phyloP scores from a whole-genome alignment of 2,113 vertebrate species.

The Rhizomys pruinosus region DNA sequence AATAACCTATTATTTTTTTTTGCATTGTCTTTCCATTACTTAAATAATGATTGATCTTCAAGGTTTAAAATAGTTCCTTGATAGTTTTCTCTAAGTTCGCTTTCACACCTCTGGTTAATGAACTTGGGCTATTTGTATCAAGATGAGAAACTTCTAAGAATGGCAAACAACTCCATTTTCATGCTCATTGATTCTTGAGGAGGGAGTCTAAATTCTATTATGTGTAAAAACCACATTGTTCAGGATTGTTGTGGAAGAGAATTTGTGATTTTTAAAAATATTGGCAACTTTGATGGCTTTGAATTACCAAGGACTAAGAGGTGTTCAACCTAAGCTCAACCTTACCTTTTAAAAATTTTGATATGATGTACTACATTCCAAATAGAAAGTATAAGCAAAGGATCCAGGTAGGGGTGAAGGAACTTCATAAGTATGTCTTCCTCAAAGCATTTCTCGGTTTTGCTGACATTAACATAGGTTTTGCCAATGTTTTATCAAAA shows the following conservation, averaged over 20 bases:
- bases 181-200: neutral
- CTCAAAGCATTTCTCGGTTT: conserved; percentile 17
- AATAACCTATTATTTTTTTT: neutral
- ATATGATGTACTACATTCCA: neutral
- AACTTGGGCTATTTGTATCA: neutral
- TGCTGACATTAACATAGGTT: conserved; percentile 37
- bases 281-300: neutral
- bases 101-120: neutral
- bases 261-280: neutral
- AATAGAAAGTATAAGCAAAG: neutral
- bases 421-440: neutral
- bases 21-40: neutral
- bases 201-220: conserved; percentile 11
- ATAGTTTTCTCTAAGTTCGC: neutral
- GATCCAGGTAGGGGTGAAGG: no score
- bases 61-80: conserved; percentile 45
- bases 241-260: neutral
- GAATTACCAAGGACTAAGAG: neutral
- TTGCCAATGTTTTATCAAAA: conserved; percentile 37
- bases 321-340: neutral
- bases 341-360: conserved; percentile 13
- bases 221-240: conserved; percentile 28
- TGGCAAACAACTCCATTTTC: conserved; percentile 17
- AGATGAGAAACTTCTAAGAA: conserved; percentile 18
- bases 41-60: neutral